Conservation (phyloP, 2,113 vertebrate genomes). For the Chlamydotis undulata region DNA sequence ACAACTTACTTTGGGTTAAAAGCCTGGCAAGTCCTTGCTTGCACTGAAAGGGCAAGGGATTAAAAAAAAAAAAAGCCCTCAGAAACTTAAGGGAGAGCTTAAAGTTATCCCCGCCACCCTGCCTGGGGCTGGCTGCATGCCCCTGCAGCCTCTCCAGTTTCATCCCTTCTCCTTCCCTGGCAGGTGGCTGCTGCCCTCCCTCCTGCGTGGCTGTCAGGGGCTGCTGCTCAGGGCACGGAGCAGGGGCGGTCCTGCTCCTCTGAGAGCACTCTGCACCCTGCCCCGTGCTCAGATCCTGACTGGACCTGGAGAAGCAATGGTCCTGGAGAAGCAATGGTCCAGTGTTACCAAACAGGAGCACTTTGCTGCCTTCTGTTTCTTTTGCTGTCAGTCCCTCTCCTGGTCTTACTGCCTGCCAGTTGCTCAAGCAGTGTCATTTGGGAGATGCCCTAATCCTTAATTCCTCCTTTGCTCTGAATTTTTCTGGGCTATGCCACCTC, state of each 20-base stretch:
- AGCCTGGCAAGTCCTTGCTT: background rate
- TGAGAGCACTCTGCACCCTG: background rate
- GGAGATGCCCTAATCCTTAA: background rate
- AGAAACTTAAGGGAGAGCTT: background rate
- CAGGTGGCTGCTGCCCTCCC: background rate
- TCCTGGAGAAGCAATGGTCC: background rate
- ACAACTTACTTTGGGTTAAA: background rate
- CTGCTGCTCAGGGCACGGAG: background rate
- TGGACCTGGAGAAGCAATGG: background rate
- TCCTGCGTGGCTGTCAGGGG: accelerated
- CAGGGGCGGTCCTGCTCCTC: too few species aligned
- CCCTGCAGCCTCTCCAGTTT: background rate
- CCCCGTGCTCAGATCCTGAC: background rate
- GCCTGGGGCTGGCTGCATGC: background rate
- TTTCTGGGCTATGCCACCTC: background rate
- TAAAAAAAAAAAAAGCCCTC: background rate
- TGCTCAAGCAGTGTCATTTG: background rate
- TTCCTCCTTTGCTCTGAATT: background rate
- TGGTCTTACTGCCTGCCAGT: background rate
- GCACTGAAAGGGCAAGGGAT: background rate
- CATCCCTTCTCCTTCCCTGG: background rate
- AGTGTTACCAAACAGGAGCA: background rate
- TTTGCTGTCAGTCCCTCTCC: background rate
- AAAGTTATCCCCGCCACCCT: background rate
- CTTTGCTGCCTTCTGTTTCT: background rate